Evolutionary conservation across 2,888 invertebrate species (phyloP), one percentile per base, ranked within the genome.

Genomic region (Zootermopsis nevadensis): DNA sequence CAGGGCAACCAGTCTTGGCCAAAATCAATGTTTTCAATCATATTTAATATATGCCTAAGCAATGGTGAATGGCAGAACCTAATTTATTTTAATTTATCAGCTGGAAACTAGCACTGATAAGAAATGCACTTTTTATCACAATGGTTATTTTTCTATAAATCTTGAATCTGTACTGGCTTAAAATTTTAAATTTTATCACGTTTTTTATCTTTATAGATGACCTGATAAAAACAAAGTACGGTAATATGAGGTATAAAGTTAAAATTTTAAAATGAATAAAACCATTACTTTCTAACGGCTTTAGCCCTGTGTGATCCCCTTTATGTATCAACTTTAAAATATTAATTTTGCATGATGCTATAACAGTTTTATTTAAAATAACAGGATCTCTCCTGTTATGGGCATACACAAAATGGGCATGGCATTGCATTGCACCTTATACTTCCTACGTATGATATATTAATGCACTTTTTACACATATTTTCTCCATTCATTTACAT

Each of bases 271-370:
- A 79, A 66, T 60, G 24, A 48, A 79, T 79, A 27, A 60, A 79
- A 79, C 35, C 66, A 79, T 79, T 66, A 79, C 27, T 66, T 60
- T 12, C 38, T 66, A 79, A 66, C 35, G 79, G 66, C 66, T 42
- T 79, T 79, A 35, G 79, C 66, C 38, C 79, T 79, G 79, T 79
- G 79, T 79, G 79, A 79, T 79, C 60, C 79, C 60, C 38, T 66
- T 79, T 66, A 42, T n/a, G 38, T n/a, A 60, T 79, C 15, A 60
- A 77, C 19, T 79, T 24, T 66, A 38, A 22, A 22, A 33, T 27
- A 10, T 48, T 55, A 31, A 53, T 55, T 31, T 55, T 77, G 27
- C 15, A 48, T 77, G 55, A 30, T 77, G 24, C 55, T 31, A 31
- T 55, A 77, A 55, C 31, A 77, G 55, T 31, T 31, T 55, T 79